Evolutionary conservation across 37 sponge, comb jelly and placozoan genomes (phyloP), one percentile per base, ranked within the genome.

Genomic region (Corticium candelabrum): DNA sequence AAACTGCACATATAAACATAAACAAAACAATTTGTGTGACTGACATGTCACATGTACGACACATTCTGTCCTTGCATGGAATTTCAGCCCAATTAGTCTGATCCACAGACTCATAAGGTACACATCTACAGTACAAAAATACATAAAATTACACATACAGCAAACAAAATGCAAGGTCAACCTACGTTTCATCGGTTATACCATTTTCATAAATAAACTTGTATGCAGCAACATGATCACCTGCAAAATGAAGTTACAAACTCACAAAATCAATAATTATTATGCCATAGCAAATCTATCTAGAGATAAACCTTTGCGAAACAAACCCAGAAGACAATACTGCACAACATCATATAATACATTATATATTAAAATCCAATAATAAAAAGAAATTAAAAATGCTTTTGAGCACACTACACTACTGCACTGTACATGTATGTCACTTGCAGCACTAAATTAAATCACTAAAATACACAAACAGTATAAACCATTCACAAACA

Each of bases 141-240:
- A n/a, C n/a, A n/a, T n/a, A n/a, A n/a, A n/a, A n/a, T n/a, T n/a
- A n/a, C n/a, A n/a, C n/a, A n/a, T n/a, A n/a, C n/a, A n/a, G n/a
- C n/a, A n/a, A n/a, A n/a, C n/a, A n/a, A n/a, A 50, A 27, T 50
- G 11, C 11, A 50, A 50, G 62, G 62, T 21, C 21, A 11, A 50
- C n/a, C n/a, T 11, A 50, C 62, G 91, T 90, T 38, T 84, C 74
- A 77, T 90, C 91, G 11, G 91, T 90, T 30, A 90, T 85, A 15
- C 91, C 91, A 35, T 87, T 67, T 30, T 82, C 40, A 37, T 78
- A 37, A 39, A 90, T 90, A 76, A 87, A 90, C 69, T 84, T 68
- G 79, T 90, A 90, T 7, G 91, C 91, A 39, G 79, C 29, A 3
- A 87, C 37, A 40, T 87, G 85, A 69, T 77, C 86, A 0, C 91